Percentiles rank a stretch among this genome's conserved stretches.
Evolutionary conservation across 2,113 vertebrate genomes (phyloP).

Genomic region (Panthera leo): DNA sequence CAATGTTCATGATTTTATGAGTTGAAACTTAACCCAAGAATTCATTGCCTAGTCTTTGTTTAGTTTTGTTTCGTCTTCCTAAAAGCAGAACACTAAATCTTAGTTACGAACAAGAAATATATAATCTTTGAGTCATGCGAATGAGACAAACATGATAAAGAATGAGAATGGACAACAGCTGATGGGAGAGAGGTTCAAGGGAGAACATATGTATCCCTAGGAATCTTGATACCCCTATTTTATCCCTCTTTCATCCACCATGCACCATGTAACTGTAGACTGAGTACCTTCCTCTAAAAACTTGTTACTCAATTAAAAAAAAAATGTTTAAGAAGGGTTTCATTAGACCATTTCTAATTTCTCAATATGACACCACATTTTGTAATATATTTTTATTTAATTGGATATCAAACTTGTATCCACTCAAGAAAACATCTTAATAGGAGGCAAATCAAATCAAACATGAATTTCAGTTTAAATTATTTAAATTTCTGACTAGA

Average conservation of each 20-base stretch:
- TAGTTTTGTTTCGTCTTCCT: not conserved
- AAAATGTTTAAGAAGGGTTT: not conserved
- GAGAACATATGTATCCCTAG: not conserved
- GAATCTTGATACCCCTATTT: not conserved
- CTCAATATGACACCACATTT: not conserved
- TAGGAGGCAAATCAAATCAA: not conserved
- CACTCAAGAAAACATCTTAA: not conserved
- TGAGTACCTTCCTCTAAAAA: not conserved
- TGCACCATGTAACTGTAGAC: not conserved
- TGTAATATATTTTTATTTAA: slow-evolving; percentile 1
- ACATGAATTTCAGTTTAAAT: slow-evolving; percentile 6
- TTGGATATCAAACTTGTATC: not conserved
- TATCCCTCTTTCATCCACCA: not conserved
- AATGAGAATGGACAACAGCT: slow-evolving; percentile 64
- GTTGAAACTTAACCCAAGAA: not conserved
- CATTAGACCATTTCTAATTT: not conserved
- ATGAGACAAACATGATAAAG: slow-evolving; percentile 63
- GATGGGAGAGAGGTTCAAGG: not conserved
- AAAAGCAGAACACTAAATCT: not conserved
- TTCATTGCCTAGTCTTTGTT: not conserved
- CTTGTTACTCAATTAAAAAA: not conserved
- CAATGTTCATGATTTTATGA: not conserved
- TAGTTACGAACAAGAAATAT: slow-evolving; percentile 48
- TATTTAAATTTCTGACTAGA: not conserved
- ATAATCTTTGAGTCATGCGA: slow-evolving; percentile 62